Conservation (phyloP, 2,113 vertebrate genomes). For the Fregata magnificens region DNA sequence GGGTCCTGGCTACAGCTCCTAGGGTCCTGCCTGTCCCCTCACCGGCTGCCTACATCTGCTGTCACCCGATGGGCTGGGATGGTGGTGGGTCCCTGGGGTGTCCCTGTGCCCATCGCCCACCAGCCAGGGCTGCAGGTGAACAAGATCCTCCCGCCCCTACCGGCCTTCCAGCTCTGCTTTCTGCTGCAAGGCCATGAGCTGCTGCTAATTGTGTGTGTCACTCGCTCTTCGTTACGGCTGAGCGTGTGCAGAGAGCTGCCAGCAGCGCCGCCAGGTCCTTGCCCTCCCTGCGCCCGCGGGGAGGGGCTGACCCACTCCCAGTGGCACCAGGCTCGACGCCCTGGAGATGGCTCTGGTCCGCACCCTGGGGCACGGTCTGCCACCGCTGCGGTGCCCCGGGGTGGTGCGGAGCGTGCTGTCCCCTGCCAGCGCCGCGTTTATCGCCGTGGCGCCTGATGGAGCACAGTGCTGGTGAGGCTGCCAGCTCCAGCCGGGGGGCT, state of each 20-base stretch:
- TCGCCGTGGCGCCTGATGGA: fast-evolving
- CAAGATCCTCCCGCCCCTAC: too few species aligned
- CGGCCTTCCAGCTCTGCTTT: not conserved
- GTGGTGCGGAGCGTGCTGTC: not conserved
- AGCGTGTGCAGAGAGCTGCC: not conserved
- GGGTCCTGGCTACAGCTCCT: not conserved
- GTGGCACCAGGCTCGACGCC: not conserved
- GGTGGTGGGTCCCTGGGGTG: not conserved
- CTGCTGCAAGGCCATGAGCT: not conserved
- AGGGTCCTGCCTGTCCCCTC: not conserved
- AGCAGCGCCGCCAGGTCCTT: not conserved
- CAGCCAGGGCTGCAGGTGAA: not conserved
- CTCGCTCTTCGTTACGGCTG: not conserved
- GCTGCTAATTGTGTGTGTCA: not conserved
- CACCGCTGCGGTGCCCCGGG: not conserved
- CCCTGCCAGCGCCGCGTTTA: not conserved
- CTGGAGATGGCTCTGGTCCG: not conserved
- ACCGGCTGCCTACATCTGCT: not conserved
- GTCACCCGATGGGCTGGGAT: not conserved
- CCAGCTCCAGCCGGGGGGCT: not conserved
- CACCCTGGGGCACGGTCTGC: not conserved
- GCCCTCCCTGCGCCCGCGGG: not conserved
- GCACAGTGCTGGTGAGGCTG: not conserved
- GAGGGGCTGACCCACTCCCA: not conserved
- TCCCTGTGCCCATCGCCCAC: not conserved